Conservation (phyloP, 2,888 invertebrate species). For the Abrostola tripartita region DNA sequence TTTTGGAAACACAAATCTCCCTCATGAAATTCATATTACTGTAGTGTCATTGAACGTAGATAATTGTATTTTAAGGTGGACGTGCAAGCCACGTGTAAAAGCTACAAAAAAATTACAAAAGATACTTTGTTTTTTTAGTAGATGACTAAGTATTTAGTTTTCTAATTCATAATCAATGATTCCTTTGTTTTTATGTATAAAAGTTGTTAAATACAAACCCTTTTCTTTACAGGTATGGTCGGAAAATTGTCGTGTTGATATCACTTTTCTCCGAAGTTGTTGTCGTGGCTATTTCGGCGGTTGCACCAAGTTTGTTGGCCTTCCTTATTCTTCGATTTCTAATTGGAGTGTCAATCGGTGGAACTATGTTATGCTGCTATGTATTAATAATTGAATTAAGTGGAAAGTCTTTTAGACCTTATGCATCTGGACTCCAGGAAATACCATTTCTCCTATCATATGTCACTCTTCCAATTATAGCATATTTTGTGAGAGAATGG, state of each 20-base stretch:
- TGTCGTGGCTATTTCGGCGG: constrained; percentile 86
- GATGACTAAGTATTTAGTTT: neutral
- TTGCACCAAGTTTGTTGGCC: constrained; percentile 88
- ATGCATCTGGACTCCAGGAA: constrained; percentile 87
- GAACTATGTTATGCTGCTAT: constrained; percentile 90
- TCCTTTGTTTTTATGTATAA: neutral
- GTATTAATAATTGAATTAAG: constrained; percentile 90
- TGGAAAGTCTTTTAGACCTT: constrained; percentile 87
- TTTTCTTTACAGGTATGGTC: constrained; percentile 87
- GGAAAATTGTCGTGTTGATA: constrained; percentile 89
- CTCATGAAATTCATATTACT: neutral
- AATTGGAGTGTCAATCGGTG: constrained; percentile 89
- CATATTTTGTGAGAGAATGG: constrained; percentile 89
- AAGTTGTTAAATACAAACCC: neutral
- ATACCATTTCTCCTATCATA: constrained; percentile 88
- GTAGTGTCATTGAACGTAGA: neutral
- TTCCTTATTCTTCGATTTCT: constrained; percentile 89
- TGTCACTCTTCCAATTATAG: constrained; percentile 87
- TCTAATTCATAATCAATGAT: neutral
- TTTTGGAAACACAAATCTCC: neutral
- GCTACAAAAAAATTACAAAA: neutral
- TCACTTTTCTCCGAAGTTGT: constrained; percentile 87
- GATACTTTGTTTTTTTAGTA: neutral
- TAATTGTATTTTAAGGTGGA: constrained; percentile 1
- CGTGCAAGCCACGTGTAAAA: constrained; percentile 2